Percentiles rank a stretch among this genome's conserved stretches.
phyloP scores from a whole-genome alignment of 2,888 invertebrate species.

The Thymelicus acteon region DNA sequence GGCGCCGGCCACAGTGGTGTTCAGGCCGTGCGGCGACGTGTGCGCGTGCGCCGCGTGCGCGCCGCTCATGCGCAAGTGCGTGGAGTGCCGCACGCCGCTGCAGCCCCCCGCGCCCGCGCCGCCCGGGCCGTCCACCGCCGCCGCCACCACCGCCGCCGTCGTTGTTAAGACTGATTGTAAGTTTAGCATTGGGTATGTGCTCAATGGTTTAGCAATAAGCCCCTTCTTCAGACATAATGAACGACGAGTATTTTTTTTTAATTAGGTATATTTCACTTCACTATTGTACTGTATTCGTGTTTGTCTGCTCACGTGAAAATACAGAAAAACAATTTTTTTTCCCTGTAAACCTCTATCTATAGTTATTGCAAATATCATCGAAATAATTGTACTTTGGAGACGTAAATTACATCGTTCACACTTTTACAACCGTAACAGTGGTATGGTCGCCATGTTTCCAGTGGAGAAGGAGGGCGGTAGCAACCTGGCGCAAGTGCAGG shows the following conservation, averaged over 20 bases:
- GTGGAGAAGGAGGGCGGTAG: slow-evolving; percentile 69
- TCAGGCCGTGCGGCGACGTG: slow-evolving; percentile 98
- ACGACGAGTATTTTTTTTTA: too few species aligned
- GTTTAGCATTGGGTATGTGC: neutral
- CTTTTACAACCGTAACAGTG: too few species aligned
- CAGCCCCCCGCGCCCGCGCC: slow-evolving; percentile 55
- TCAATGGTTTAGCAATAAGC: too few species aligned
- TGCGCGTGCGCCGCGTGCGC: slow-evolving; percentile 94
- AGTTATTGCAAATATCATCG: neutral
- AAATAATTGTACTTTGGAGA: too few species aligned
- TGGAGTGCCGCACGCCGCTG: slow-evolving; percentile 95
- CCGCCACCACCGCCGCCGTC: slow-evolving; percentile 39
- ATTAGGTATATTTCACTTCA: too few species aligned
- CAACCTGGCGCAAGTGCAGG: slow-evolving; percentile 76
- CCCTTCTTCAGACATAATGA: too few species aligned
- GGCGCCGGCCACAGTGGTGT: slow-evolving; percentile 95
- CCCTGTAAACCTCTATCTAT: too few species aligned
- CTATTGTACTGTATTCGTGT: too few species aligned
- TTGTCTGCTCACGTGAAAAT: too few species aligned
- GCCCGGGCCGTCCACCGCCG: slow-evolving; percentile 69
- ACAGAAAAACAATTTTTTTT: too few species aligned
- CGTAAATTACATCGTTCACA: too few species aligned
- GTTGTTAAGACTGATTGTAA: slow-evolving; percentile 15
- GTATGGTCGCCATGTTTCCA: slow-evolving; percentile 41
- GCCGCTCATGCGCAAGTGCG: slow-evolving; percentile 98